Base-by-base conservation (phyloP, 2,888 invertebrate species). In the Machimus atricapillus region DNA sequence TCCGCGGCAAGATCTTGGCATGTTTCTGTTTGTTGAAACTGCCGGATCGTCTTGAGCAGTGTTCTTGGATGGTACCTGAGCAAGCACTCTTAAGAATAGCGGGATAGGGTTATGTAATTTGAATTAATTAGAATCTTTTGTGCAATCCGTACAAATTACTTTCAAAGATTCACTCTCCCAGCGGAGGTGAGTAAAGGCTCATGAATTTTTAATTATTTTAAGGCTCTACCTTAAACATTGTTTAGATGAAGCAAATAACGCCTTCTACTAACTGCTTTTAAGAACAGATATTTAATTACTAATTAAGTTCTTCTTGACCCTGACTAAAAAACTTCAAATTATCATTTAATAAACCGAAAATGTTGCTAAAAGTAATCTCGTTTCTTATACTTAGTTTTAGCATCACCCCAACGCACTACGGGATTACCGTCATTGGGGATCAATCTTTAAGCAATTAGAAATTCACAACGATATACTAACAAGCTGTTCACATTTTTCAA, bases 31-130 rank as follows among this genome's bases (percentile, higher is more conserved):
- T 43, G 23, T n/a, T 85, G 85, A 19, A 43, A 31, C 14, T 74
- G 58, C 43, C 43, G 34, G 16, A 19, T 73, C 37, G 73, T 23
- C 58, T 40, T 74, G 27, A 83, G 66, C 74, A 46, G 2, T 85
- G 85, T 85, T 85, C 85, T 85, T 46, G 74, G 85, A 40, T 73
- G 46, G 23, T 73, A 37, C 74, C 27, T 83, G 23, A 73, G 43
- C 37, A 83, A 2, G 8, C 43, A 85, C n/a, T 74, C 73, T 74
- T 85, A 85, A 85, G 85, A 85, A 85, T 85, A 85, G 74, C 85
- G 74, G 85, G 46, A 85, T 31, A 74, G 31, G 31, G 19, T 85
- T 85, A 74, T 46, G 85, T 74, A 85, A 85, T 74, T 85, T 40
- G 74, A 85, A 73, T 85, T 85, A 85, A 85, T 85, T 85, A 74